These are phyloP conservation scores for Listronotus bonariensis DNA, from an alignment of 1,140 invertebrate genomes.

Conservation along the genomic window DNA sequence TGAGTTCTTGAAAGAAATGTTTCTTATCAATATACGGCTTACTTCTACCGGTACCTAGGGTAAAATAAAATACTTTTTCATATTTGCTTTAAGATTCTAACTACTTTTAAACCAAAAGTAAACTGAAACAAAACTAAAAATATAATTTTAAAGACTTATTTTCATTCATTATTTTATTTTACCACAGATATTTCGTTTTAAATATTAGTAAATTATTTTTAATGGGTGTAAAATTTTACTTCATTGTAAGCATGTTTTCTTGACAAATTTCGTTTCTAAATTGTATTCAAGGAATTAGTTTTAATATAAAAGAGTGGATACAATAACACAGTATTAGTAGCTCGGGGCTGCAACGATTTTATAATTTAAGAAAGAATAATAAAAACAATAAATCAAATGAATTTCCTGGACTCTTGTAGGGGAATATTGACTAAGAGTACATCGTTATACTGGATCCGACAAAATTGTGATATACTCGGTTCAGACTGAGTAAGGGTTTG, in stretches of 20 bases:
- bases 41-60: conserved; percentile 80
- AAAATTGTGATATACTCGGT: no score
- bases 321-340: no score
- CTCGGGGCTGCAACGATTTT: no score
- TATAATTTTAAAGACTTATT: conserved; percentile 4
- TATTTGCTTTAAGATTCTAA: conserved; percentile 12
- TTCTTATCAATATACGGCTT: conserved; percentile 93
- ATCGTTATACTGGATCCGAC: no score
- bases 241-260: background rate
- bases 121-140: conserved; percentile 22
- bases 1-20: conserved; percentile 92
- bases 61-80: conserved; percentile 50
- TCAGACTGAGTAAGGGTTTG: no score
- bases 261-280: background rate
- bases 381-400: no score
- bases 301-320: no score
- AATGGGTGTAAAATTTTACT: background rate
- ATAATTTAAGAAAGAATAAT: no score
- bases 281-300: background rate
- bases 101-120: conserved; percentile 32
- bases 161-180: conserved; percentile 45
- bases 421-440: no score
- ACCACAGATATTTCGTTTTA: conserved; percentile 40
- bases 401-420: no score
- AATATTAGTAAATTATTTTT: conserved; percentile 3